Base-by-base conservation (phyloP, 2,888 invertebrate species). In the Barypeithes pellucidus region DNA sequence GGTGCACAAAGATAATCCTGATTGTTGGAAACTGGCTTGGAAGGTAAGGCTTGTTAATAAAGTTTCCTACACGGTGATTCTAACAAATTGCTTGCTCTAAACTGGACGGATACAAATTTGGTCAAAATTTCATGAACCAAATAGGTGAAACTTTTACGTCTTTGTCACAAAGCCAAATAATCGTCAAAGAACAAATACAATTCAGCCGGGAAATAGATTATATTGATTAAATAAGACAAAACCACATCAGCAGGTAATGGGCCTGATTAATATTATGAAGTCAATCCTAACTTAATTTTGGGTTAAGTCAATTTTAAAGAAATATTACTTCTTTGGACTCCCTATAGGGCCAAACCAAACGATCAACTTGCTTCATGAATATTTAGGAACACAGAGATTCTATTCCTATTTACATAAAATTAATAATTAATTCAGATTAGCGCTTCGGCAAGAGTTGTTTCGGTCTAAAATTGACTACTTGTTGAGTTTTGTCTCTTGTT, bases 321-420 rank as follows among this genome's bases (percentile, higher is more conserved):
- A 50, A 50, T 3, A 7, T n/a, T 24, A 50, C 50, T 50, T 2
- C 50, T 50, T 2, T 29, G 9, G 29, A 16, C 16, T 54, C 16
- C 54, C 33, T 54, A 7, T 33, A 54, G 54, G 16, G 2, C 11
- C 14, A n/a, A 24, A 1, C 22, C 24, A 5, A 54, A 33, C 41
- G 20, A 36, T 22, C 22, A 41, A 60, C n/a, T 36, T 18, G 43
- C 57, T 24, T 67, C 43, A 67, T 67, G 59, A 67, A 67, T 67
- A 67, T 57, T 67, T 54, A 39, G 29, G 2, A 36, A 36, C 16
- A 8, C 24, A n/a, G 22, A 33, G 67, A 36, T n/a, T 54, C 33
- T 52, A 57, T 67, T 57, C 59, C 67, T 54, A 67, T 67, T 67
- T 67, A 36, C 67, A 67, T 67, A 52, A 67, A 41, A 67, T 67